phyloP scores from a whole-genome alignment of 2,888 invertebrate genomes.

The Sceliomorpha sp. region DNA sequence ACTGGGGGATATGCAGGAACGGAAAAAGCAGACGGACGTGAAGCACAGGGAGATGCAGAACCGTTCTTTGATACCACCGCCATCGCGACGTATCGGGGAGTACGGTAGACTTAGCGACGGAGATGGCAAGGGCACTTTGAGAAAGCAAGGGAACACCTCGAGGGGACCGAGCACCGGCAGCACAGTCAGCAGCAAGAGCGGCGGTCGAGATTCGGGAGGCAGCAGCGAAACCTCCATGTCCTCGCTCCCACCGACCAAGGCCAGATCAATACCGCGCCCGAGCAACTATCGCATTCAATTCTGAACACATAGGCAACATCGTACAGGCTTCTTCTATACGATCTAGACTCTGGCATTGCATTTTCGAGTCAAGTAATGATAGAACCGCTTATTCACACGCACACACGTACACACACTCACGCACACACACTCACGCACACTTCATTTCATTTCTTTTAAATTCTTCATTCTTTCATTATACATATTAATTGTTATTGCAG shows the following conservation, averaged over 20 bases:
- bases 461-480: too few relatives aligned
- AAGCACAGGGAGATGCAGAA: slow-evolving; percentile 80
- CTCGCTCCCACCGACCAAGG: slow-evolving; percentile 85
- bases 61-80: slow-evolving; percentile 82
- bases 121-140: slow-evolving; percentile 71
- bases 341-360: too few relatives aligned
- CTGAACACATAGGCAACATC: slow-evolving; percentile 72
- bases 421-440: too few relatives aligned
- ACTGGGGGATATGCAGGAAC: slow-evolving; percentile 81
- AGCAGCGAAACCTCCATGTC: slow-evolving; percentile 83
- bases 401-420: too few relatives aligned
- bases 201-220: slow-evolving; percentile 82
- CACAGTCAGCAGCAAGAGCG: slow-evolving; percentile 79
- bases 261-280: slow-evolving; percentile 84
- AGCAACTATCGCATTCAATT: slow-evolving; percentile 89
- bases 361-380: too few relatives aligned
- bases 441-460: too few relatives aligned
- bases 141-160: slow-evolving; percentile 64
- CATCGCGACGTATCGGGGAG: slow-evolving; percentile 82
- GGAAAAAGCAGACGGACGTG: slow-evolving; percentile 76
- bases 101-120: slow-evolving; percentile 83
- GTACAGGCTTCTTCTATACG: too few relatives aligned
- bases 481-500: too few relatives aligned
- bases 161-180: slow-evolving; percentile 77
- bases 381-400: too few relatives aligned